Percentiles rank a stretch among this genome's conserved stretches.
phyloP scores from a whole-genome alignment of 2,797 vertebrate genomes.

The Pitangus sulphuratus region DNA sequence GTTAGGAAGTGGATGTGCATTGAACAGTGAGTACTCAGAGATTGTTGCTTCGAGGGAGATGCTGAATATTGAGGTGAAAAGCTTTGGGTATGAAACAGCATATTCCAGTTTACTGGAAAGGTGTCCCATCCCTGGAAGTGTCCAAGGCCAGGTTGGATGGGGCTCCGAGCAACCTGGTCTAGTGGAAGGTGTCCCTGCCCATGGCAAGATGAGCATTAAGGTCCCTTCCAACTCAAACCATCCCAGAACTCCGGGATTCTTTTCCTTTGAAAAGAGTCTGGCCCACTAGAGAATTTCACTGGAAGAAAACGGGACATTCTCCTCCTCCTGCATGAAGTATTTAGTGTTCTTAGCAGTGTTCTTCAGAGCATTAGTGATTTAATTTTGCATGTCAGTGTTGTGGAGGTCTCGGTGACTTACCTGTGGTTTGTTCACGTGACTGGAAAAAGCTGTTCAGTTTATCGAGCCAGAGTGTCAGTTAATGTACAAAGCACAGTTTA shows the following conservation, averaged over 20 bases:
- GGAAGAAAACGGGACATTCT: neutral
- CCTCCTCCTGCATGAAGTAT: neutral
- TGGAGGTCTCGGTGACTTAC: neutral
- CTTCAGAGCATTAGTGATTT: neutral
- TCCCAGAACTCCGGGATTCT: neutral
- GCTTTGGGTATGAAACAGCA: neutral
- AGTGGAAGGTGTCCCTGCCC: neutral
- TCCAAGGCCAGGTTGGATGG: neutral
- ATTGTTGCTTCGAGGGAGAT: neutral
- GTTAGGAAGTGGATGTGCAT: neutral
- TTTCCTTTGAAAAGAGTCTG: neutral
- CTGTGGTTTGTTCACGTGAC: neutral
- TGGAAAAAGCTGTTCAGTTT: neutral
- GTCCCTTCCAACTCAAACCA: neutral
- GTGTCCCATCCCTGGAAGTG: neutral
- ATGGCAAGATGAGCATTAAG: neutral
- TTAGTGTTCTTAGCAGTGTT: neutral
- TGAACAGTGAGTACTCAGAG: neutral
- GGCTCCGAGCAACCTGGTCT: neutral
- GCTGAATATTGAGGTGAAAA: neutral
- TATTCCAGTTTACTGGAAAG: neutral
- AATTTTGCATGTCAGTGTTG: neutral
- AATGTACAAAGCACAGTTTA: neutral
- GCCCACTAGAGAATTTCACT: neutral
- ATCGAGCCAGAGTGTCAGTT: neutral